These are phyloP conservation scores for Nipponia nippon DNA, from an alignment of 2,113 vertebrate species.

Conservation along the genomic window DNA sequence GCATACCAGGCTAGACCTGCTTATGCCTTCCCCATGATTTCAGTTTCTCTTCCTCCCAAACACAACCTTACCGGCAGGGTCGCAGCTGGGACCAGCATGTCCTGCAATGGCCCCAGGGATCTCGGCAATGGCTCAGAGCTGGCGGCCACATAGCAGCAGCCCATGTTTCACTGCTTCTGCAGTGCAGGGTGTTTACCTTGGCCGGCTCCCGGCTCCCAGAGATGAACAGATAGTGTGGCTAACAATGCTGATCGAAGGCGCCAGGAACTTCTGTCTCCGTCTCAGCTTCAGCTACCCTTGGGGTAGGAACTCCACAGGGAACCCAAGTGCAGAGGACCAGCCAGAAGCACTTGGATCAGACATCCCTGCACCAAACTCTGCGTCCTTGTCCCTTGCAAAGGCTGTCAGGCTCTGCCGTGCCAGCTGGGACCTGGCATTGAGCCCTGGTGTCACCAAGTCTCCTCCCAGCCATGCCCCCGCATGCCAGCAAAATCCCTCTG, in stretches of 20 bases:
- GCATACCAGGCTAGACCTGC: background rate
- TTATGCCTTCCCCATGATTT: background rate
- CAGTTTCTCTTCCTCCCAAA: background rate
- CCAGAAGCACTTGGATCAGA: background rate
- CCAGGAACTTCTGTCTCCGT: constrained; percentile 19
- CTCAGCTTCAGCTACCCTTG: background rate
- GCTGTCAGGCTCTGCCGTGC: background rate
- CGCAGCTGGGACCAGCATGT: background rate
- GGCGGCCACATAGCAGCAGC: background rate
- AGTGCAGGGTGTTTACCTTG: constrained; percentile 14
- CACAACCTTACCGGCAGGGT: background rate
- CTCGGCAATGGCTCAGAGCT: background rate
- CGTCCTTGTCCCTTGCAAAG: background rate
- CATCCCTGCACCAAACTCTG: background rate
- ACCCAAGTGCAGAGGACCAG: background rate
- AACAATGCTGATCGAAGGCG: constrained; percentile 7
- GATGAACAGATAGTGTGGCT: constrained; percentile 7
- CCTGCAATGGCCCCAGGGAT: background rate
- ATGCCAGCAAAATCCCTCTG: background rate
- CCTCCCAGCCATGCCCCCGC: background rate
- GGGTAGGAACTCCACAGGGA: background rate
- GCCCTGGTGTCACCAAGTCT: background rate
- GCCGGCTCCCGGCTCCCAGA: background rate
- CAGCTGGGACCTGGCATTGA: background rate
- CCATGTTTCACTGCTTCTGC: background rate